Percentiles rank a stretch among this genome's conserved stretches.
These are phyloP conservation scores for Tetramorium alpestre DNA, from an alignment of 1,140 invertebrate genomes.

Conservation along the genomic window DNA sequence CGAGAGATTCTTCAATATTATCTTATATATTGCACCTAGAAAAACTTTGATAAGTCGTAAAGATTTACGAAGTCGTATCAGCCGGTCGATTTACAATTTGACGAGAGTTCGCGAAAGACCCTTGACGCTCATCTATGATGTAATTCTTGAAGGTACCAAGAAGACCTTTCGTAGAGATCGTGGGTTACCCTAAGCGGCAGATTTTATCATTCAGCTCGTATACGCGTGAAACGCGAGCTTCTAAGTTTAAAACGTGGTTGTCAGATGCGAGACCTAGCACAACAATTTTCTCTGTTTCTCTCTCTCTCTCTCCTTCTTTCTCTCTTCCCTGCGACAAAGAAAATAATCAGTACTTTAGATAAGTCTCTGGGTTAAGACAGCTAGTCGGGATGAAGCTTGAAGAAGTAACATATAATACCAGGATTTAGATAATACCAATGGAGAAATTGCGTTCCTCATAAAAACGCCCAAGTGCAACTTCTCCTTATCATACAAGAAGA, in stretches of 20 bases:
- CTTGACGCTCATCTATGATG: not conserved
- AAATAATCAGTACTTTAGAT: constrained; percentile 36
- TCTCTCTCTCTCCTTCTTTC: not conserved
- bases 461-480: not conserved
- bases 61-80: constrained; percentile 15
- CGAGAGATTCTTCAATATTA: not conserved
- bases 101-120: constrained; percentile 32
- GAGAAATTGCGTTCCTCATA: constrained; percentile 40
- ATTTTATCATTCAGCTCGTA: constrained; percentile 17
- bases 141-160: not conserved
- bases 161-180: not conserved
- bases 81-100: constrained; percentile 55
- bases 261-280: not conserved
- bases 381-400: constrained; percentile 14
- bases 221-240: not conserved
- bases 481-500: not conserved
- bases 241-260: not conserved
- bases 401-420: constrained; percentile 37
- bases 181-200: not conserved
- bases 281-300: constrained; percentile 1
- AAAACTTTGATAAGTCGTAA: constrained; percentile 17
- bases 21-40: not conserved
- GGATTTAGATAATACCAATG: constrained; percentile 42
- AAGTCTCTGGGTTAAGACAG: not conserved
- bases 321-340: not conserved